Evolutionary conservation across 2,888 invertebrate species (phyloP).

Genomic region (Tenthredo amoena): DNA sequence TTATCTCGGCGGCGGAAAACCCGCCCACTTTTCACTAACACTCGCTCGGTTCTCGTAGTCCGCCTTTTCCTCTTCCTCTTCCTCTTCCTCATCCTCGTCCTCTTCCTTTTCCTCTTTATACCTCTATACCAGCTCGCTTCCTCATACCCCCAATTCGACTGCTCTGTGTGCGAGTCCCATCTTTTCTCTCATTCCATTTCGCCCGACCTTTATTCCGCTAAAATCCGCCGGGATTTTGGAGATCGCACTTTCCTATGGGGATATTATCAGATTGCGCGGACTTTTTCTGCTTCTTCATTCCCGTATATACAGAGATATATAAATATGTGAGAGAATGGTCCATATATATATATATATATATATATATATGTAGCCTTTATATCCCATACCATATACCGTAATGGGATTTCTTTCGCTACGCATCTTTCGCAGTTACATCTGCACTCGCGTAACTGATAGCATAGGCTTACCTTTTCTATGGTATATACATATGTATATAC

Average conservation of each 20-base stretch:
- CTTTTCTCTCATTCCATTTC: conserved; percentile 54
- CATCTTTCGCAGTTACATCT: conserved; percentile 18
- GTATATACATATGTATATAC: background rate
- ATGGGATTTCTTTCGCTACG: background rate
- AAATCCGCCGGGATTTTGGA: conserved; percentile 71
- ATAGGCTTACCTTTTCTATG: background rate
- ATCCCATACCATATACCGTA: background rate
- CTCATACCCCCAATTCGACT: conserved; percentile 55
- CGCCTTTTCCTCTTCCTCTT: conserved; percentile 56
- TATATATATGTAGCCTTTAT: no score
- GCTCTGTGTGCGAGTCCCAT: conserved; percentile 42
- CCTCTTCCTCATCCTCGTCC: conserved; percentile 48
- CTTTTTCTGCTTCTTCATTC: conserved; percentile 33
- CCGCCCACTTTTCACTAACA: conserved; percentile 55
- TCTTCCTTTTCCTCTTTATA: background rate
- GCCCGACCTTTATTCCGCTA: conserved; percentile 69
- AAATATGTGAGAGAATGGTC: background rate
- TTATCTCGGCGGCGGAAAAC: conserved; percentile 71
- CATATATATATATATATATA: background rate
- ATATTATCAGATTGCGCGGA: conserved; percentile 73
- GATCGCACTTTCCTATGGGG: conserved; percentile 68
- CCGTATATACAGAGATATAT: conserved; percentile 1
- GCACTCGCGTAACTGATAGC: background rate
- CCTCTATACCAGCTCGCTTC: conserved; percentile 54
- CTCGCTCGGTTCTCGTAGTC: conserved; percentile 61